Conservation (phyloP, 2,888 invertebrate species). For the Philhelius pedissequus region DNA sequence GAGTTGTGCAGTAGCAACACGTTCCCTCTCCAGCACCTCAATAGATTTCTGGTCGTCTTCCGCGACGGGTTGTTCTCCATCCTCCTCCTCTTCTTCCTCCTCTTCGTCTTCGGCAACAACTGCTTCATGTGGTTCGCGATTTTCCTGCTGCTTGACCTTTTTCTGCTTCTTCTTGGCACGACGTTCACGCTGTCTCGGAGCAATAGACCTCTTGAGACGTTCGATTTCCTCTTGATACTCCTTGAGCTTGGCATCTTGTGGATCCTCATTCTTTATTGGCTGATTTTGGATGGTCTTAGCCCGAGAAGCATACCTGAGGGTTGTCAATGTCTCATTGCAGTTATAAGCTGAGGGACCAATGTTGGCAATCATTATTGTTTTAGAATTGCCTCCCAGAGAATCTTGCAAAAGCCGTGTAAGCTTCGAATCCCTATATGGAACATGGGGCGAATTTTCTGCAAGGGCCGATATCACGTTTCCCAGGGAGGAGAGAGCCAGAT, state of each 20-base stretch:
- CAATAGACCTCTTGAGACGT: conserved; percentile 81
- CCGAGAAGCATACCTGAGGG: conserved; percentile 96
- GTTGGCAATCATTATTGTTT: conserved; percentile 99
- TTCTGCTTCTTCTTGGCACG: conserved; percentile 74
- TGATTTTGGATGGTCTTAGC: conserved; percentile 99
- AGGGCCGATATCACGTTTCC: conserved; percentile 99
- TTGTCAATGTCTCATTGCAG: conserved; percentile 98
- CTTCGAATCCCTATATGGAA: conserved; percentile 98
- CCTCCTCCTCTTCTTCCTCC: conserved; percentile 77
- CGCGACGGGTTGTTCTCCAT: conserved; percentile 77
- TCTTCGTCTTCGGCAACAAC: conserved; percentile 70
- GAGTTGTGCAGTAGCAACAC: conserved; percentile 86
- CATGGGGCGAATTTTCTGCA: conserved; percentile 95
- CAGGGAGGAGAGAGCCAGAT: conserved; percentile 96
- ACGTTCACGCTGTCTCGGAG: conserved; percentile 78
- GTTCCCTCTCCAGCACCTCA: conserved; percentile 83
- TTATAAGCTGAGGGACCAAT: conserved; percentile 98
- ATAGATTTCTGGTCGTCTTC: conserved; percentile 76
- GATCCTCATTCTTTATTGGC: conserved; percentile 99
- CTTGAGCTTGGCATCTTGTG: conserved; percentile 96
- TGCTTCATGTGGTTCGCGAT: conserved; percentile 73
- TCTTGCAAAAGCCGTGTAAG: conserved; percentile 97
- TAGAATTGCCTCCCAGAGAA: conserved; percentile 98
- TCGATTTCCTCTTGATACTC: conserved; percentile 98
- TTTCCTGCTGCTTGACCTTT: conserved; percentile 75